Evolutionary conservation across 2,113 vertebrate genomes (phyloP).

Genomic region (Marmota monax): DNA sequence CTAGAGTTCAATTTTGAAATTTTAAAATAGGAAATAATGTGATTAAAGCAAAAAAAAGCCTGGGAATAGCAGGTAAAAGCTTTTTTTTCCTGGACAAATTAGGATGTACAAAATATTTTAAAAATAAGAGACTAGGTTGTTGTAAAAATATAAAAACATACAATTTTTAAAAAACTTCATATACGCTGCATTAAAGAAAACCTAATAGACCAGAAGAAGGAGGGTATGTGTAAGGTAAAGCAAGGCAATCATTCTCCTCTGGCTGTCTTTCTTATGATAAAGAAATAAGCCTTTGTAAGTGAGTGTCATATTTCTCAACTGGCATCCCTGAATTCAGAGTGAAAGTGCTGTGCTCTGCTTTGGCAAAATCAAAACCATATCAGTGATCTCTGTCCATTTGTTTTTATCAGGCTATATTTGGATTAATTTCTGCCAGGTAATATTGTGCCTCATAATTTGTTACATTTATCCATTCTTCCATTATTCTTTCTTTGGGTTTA

Average conservation of each 20-base stretch:
- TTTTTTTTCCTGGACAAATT: neutral
- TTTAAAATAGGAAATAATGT: neutral
- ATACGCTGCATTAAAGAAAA: neutral
- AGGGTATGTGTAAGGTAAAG: neutral
- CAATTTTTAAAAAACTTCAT: neutral
- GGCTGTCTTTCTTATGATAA: neutral
- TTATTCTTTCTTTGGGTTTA: neutral
- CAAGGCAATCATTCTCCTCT: neutral
- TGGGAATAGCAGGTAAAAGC: neutral
- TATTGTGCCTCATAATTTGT: neutral
- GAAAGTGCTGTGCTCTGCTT: too few relatives aligned
- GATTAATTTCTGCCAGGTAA: neutral
- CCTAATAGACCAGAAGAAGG: neutral
- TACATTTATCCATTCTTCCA: neutral
- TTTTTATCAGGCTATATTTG: neutral
- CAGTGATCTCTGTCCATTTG: neutral
- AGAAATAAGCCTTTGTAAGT: too few relatives aligned
- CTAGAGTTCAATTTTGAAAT: neutral
- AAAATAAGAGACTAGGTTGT: neutral
- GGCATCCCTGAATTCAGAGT: neutral
- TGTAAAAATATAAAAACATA: neutral
- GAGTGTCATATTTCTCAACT: neutral
- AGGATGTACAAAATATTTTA: neutral
- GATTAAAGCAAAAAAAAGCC: neutral
- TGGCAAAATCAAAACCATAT: neutral